Base-by-base conservation (phyloP, 2,113 vertebrate species). In the Amblyopsis rosae region DNA sequence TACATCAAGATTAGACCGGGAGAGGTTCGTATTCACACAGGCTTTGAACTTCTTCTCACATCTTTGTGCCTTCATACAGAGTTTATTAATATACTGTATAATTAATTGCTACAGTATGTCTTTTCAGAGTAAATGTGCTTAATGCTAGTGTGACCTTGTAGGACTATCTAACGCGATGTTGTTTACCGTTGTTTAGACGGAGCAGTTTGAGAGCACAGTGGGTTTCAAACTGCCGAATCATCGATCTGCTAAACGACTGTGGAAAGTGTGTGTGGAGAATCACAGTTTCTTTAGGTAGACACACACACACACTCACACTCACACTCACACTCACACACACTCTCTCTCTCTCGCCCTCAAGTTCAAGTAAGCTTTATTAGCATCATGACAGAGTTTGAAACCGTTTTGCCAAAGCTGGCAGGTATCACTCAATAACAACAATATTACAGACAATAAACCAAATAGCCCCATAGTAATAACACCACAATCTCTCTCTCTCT, bases 191-290 rank as follows among this genome's bases (percentile, higher is more conserved):
- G 86, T 12, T 26, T 56, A 99, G 98, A 90, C 91, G 64, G 98
- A 99, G 90, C 96, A 99, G 88, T 99, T 98, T 86, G 98, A 99
- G 90, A 99, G 96, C 84, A 98, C 95, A 13, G 98, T 99, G 85
- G 97, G 98, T 59, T 99, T 99, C 86, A 99, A 99, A 85, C 90
- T 99, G 68, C 94, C 96, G 86, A 98, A 97, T 82, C 96, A 98
- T 76, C 94, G 95, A 7, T 94, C 96, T 35, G 97, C 98, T 49
- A 99, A 99, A 88, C 93, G 92, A 75, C 91, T 99, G 77, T 99
- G 98, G 98, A 99, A 99, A 76, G 96, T 98, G 70, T 99, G 97
- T 13, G 97, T 99, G 90, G 98, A 99, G 71, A 96, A 99, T 82
- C 98, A 99, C 91, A 98, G 96, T 78, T 99, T 99, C 86, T 99